A percentile compares a stretch with the other conserved stretches of the same genome.
These are phyloP conservation scores for Gavialis gangeticus DNA, from an alignment of 2,113 vertebrate species.

Conservation along the genomic window DNA sequence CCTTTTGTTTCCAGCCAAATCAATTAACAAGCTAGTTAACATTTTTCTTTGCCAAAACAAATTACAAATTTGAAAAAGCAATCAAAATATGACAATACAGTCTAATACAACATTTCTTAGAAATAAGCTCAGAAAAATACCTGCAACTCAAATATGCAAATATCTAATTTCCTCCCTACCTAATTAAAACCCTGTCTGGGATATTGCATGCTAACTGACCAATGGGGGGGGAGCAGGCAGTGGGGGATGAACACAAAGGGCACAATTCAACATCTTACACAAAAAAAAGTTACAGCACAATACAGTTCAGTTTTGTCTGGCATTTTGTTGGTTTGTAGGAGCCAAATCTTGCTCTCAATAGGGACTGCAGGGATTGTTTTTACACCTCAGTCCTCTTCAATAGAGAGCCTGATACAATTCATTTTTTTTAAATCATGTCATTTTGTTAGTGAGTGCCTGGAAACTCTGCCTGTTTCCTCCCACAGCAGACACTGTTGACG, in stretches of 20 bases:
- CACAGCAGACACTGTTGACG: too few relatives aligned
- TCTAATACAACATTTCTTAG: neutral
- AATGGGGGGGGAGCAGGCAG: neutral
- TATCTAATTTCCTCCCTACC: neutral
- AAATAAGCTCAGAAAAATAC: neutral
- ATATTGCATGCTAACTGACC: neutral
- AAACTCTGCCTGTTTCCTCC: too few relatives aligned
- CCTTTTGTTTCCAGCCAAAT: neutral
- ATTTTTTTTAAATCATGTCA: too few relatives aligned
- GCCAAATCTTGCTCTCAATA: neutral
- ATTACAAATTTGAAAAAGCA: neutral
- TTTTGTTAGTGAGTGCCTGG: neutral
- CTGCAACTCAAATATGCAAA: neutral
- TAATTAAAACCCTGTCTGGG: neutral
- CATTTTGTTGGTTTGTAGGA: neutral
- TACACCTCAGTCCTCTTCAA: neutral
- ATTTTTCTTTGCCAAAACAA: neutral
- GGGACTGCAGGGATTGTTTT: neutral
- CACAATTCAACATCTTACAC: neutral
- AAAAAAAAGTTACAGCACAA: neutral
- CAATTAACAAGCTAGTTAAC: neutral
- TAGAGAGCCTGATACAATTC: neutral
- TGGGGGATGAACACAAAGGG: neutral
- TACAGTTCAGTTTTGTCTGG: neutral
- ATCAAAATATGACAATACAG: neutral